Evolutionary conservation across 2,888 invertebrate species (phyloP).

Genomic region (Ametastegia equiseti): DNA sequence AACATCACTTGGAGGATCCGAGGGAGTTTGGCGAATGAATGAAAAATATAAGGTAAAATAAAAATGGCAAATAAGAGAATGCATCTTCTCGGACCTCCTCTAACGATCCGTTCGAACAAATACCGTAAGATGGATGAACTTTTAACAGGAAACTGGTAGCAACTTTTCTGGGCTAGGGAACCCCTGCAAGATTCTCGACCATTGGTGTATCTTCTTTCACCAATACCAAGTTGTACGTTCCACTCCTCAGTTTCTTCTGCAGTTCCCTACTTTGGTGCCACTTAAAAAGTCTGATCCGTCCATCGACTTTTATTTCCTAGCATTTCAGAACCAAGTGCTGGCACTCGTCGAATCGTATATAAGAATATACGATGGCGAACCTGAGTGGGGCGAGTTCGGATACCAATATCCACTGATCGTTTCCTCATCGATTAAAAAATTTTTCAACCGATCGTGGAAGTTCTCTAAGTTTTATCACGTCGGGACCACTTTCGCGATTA

Average conservation of each 20-base stretch:
- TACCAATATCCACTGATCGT: too few relatives aligned
- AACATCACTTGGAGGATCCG: background rate
- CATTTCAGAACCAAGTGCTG: background rate
- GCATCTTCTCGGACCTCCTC: background rate
- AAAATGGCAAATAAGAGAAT: background rate
- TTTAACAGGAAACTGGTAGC: constrained; percentile 55
- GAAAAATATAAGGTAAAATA: background rate
- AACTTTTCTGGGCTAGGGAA: background rate
- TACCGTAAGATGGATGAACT: constrained; percentile 56
- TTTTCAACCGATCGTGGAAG: too few relatives aligned
- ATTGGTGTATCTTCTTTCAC: constrained; percentile 24
- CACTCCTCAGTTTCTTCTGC: constrained; percentile 54
- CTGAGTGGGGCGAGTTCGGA: constrained; percentile 6
- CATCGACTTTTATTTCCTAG: constrained; percentile 48
- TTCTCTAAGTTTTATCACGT: too few relatives aligned
- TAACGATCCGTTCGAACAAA: constrained; percentile 37
- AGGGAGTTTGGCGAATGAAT: background rate
- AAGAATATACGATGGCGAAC: background rate
- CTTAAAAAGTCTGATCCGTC: constrained; percentile 60
- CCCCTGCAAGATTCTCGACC: constrained; percentile 1
- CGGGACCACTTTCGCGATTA: too few relatives aligned
- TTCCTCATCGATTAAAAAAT: too few relatives aligned
- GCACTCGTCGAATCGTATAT: background rate
- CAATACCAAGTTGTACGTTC: constrained; percentile 33
- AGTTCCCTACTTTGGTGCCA: constrained; percentile 56